Base-by-base conservation (phyloP, 2,797 vertebrate species). In the Xiphorhynchus erythropygius region DNA sequence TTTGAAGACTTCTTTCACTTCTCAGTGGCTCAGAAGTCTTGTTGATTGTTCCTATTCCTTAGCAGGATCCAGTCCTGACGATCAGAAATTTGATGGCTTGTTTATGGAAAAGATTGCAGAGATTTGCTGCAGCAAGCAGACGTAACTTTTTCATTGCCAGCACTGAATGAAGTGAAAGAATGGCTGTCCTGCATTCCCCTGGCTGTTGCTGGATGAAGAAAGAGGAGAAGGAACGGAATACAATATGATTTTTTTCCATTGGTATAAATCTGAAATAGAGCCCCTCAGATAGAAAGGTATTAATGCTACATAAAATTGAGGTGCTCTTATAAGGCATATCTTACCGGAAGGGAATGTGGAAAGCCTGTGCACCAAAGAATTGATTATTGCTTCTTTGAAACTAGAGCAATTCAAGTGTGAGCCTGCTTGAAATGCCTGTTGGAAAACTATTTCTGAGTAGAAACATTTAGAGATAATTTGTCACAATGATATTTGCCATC, bases 331-430 rank as follows among this genome's bases (percentile, higher is more conserved):
- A 84, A 30, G 10, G 15, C 53, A 32, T 83, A 35, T 42, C 52
- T 90, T 82, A 92, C 81, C 86, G 71, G 64, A 76, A 71, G 64
- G 67, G 41, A 83, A 56, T 9, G 23, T 89, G 67, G 70, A 77
- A 90, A 90, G 44, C 41, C 57, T 69, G 46, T 67, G 52, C 64
- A 71, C 50, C 68, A 63, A 80, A 87, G 57, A 91, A 93, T 47
- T 94, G 93, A 70, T 83, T 92, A 90, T 83, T 85, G n/a, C 42
- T 77, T 57, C 81, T 96, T 96, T 92, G 92, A 87, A 93, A 93
- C 46, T 19, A 69, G 83, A 82, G 65, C 24, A 57, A 68, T 90
- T 95, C 93, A 96, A 91, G 95, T 84, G 57, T 41, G 35, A 94
- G 39, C 93, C 73, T 97, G 90, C 63, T 91, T 70, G 46, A 95